Evolutionary conservation across 2,888 invertebrate genomes (phyloP).

Genomic region (Pyrrhosoma nymphula): DNA sequence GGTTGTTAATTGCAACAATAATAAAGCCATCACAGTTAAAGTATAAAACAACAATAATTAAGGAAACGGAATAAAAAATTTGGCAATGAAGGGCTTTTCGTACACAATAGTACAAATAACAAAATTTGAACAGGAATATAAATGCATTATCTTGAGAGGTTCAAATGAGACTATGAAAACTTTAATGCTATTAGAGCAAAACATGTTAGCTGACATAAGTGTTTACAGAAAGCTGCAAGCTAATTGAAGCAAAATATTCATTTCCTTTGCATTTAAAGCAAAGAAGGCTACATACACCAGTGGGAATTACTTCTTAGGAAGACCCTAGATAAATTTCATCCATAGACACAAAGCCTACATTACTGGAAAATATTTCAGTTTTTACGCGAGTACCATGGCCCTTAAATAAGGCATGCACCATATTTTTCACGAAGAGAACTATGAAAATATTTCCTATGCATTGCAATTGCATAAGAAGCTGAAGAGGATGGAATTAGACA

Average conservation of each 20-base stretch:
- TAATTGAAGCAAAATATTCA: slow-evolving; percentile 15
- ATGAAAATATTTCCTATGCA: too few species aligned
- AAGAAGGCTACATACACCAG: neutral
- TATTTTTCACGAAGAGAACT: too few species aligned
- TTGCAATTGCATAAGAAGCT: too few species aligned
- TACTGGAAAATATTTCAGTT: neutral
- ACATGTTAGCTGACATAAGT: slow-evolving; percentile 6
- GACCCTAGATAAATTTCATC: neutral
- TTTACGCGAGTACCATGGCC: too few species aligned
- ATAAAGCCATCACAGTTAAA: slow-evolving; percentile 33
- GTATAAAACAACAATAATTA: neutral
- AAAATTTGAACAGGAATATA: neutral
- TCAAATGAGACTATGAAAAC: neutral
- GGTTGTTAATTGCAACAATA: slow-evolving; percentile 40
- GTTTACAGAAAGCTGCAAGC: slow-evolving; percentile 29
- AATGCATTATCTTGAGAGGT: neutral
- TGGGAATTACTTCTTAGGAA: neutral
- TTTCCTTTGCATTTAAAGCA: neutral
- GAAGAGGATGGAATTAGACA: too few species aligned
- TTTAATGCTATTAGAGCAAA: neutral
- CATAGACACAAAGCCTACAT: neutral
- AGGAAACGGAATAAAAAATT: neutral
- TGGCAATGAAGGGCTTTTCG: neutral
- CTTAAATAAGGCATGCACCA: too few species aligned
- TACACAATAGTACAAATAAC: neutral